These are phyloP conservation scores for Leptinotarsa juncta DNA, from an alignment of 2,888 invertebrate genomes.

Conservation along the genomic window DNA sequence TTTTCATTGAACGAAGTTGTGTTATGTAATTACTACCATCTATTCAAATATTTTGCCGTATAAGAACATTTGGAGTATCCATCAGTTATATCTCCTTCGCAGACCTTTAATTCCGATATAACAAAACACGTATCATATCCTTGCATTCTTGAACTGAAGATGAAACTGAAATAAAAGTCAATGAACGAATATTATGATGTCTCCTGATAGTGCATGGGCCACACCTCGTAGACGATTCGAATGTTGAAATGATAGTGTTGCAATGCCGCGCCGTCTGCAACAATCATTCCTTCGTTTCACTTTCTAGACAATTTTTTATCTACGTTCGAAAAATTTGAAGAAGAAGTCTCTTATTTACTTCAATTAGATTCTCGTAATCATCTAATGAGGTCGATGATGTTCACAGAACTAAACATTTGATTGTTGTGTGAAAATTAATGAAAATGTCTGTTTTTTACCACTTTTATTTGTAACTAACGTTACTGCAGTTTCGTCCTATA, in stretches of 20 bases:
- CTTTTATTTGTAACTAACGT: too few species aligned
- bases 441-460: too few species aligned
- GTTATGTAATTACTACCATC: too few species aligned
- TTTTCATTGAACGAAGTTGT: too few species aligned
- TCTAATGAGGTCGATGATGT: too few species aligned
- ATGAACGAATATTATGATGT: slow-evolving; percentile 15
- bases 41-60: neutral
- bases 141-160: slow-evolving; percentile 25
- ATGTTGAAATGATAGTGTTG: neutral
- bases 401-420: too few species aligned
- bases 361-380: too few species aligned
- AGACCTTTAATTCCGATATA: slow-evolving; percentile 1
- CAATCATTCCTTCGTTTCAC: neutral
- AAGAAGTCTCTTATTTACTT: too few species aligned
- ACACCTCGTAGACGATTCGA: slow-evolving; percentile 1
- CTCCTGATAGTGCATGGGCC: slow-evolving; percentile 19
- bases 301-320: neutral
- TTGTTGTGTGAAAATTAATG: too few species aligned
- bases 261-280: neutral
- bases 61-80: neutral
- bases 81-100: neutral
- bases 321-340: neutral
- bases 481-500: too few species aligned
- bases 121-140: neutral
- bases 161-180: slow-evolving; percentile 26